phyloP scores from a whole-genome alignment of 2,113 vertebrate species.

The Spilogale gracilis region DNA sequence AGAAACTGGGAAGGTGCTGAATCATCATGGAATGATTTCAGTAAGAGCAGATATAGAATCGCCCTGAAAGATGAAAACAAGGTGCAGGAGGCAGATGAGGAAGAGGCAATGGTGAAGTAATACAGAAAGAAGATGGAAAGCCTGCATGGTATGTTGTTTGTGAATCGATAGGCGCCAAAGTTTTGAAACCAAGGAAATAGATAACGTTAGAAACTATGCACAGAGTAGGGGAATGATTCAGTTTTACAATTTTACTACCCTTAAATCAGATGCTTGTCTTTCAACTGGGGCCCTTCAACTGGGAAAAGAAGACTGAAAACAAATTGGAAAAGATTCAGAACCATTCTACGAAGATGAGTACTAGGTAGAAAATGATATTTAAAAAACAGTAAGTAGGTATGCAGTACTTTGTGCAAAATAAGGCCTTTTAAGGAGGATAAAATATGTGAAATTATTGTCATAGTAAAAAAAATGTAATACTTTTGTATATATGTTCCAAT shows the following conservation, averaged over 20 bases:
- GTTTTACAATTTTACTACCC: slow-evolving; percentile 2
- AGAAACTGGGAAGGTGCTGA: neutral
- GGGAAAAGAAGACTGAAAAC: neutral
- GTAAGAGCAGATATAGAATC: neutral
- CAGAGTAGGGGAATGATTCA: neutral
- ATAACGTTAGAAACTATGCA: neutral
- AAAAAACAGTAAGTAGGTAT: slow-evolving; percentile 2
- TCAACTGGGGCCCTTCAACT: neutral
- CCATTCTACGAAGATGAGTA: neutral
- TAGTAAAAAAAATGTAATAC: neutral
- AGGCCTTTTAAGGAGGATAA: neutral
- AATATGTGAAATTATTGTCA: neutral
- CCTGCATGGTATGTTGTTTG: neutral
- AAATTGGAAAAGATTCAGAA: slow-evolving; percentile 21
- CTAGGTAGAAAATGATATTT: slow-evolving; percentile 34
- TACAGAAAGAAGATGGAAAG: neutral
- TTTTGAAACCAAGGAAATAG: slow-evolving; percentile 3
- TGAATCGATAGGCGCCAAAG: neutral
- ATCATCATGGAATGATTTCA: neutral
- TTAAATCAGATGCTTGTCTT: neutral
- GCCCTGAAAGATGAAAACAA: neutral
- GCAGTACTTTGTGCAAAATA: neutral
- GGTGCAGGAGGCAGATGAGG: neutral
- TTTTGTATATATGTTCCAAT: neutral
- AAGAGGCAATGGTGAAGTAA: neutral